phyloP scores from a whole-genome alignment of 1,140 invertebrate species.

The Caenorhabditis briggsae region DNA sequence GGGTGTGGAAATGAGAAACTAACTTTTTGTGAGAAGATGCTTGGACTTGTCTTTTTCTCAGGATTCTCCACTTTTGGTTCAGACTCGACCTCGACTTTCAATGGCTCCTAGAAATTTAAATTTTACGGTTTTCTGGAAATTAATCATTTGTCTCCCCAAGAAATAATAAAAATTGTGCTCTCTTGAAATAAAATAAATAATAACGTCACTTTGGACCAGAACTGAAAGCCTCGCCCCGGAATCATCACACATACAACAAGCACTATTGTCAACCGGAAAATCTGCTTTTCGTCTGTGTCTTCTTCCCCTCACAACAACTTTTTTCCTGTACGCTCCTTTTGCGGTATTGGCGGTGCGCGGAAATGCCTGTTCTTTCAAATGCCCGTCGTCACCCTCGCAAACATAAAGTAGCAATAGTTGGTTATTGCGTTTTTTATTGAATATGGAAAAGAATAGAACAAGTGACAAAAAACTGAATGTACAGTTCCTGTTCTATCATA shows the following conservation, averaged over 20 bases:
- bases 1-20: not conserved
- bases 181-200: conserved; percentile 16
- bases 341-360: not conserved
- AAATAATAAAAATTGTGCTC: not conserved
- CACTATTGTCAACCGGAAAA: conserved; percentile 16
- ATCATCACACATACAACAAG: not conserved
- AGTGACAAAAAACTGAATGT: conserved; percentile 11
- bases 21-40: conserved; percentile 40
- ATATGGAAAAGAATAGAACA: not conserved
- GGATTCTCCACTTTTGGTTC: conserved; percentile 14
- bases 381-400: not conserved
- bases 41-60: conserved; percentile 45
- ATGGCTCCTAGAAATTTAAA: not conserved
- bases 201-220: conserved; percentile 31
- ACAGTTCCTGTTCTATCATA: not conserved
- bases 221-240: not conserved
- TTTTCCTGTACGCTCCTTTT: conserved; percentile 51
- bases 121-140: not conserved
- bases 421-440: conserved; percentile 12
- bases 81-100: conserved; percentile 22
- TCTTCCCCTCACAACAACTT: not conserved
- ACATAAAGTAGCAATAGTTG: conserved; percentile 39
- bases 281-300: conserved; percentile 3
- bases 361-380: conserved; percentile 50
- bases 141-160: not conserved